phyloP scores from a whole-genome alignment of 1,140 invertebrate genomes.

The Aphis gossypii region DNA sequence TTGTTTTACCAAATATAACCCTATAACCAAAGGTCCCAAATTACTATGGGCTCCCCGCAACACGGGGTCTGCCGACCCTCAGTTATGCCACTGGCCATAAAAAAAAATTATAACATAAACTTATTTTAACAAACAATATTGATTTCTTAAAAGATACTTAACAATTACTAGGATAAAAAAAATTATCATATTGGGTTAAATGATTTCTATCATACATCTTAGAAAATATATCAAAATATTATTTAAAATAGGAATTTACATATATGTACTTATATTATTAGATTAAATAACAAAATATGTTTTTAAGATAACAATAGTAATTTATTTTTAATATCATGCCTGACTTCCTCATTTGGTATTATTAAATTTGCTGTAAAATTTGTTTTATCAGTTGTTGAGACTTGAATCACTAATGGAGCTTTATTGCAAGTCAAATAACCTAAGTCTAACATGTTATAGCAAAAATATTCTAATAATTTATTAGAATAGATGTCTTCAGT shows the following conservation, averaged over 20 bases:
- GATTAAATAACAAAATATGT: neutral
- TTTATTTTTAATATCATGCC: neutral
- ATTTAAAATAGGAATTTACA: neutral
- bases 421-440: neutral
- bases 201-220: neutral
- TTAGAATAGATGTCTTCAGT: neutral
- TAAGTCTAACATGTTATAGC: neutral
- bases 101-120: neutral
- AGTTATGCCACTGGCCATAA: too few species aligned
- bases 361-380: neutral
- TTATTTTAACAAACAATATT: neutral
- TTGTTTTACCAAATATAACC: too few species aligned
- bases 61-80: too few species aligned
- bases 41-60: too few species aligned
- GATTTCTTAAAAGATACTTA: neutral
- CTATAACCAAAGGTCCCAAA: too few species aligned
- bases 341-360: neutral
- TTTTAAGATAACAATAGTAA: neutral
- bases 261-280: neutral
- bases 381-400: rapidly evolving
- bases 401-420: neutral
- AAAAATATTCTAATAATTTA: neutral
- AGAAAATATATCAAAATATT: neutral
- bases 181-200: neutral
- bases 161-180: neutral